A percentile compares a stretch with the other conserved stretches of the same genome.
Conservation (phyloP, 1,140 invertebrate species). For the Temnothorax longispinosus region DNA sequence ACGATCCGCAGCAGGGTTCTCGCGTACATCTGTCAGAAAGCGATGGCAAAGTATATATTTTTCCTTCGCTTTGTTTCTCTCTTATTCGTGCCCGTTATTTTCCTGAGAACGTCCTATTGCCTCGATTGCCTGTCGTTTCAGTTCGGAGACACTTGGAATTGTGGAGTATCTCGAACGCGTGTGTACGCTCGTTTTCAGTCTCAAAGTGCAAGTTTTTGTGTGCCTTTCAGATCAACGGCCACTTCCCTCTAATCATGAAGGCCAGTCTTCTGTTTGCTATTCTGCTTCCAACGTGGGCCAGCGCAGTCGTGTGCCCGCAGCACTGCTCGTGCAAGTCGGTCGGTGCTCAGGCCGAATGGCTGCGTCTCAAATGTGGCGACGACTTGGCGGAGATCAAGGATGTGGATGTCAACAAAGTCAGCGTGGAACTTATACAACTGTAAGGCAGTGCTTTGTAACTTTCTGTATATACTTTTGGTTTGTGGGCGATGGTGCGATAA, state of each 20-base stretch:
- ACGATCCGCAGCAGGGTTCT: not conserved
- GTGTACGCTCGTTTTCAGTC: too few species aligned
- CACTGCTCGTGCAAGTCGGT: conserved; percentile 80
- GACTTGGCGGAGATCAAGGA: conserved; percentile 80
- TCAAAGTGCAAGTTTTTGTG: not conserved
- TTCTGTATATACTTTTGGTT: conserved; percentile 6
- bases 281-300: conserved; percentile 74
- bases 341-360: conserved; percentile 82
- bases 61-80: not conserved
- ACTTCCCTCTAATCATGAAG: conserved; percentile 72
- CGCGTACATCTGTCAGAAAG: not conserved
- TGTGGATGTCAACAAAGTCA: conserved; percentile 79
- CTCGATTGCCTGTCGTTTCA: not conserved
- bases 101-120: not conserved
- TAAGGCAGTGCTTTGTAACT: conserved; percentile 66
- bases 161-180: too few species aligned
- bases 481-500: conserved; percentile 6
- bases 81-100: not conserved
- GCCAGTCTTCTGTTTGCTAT: conserved; percentile 73
- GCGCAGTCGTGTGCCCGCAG: conserved; percentile 76
- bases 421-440: conserved; percentile 82
- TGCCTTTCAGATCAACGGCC: conserved; percentile 53
- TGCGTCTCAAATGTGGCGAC: conserved; percentile 81
- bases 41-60: not conserved
- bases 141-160: not conserved